Conservation (phyloP, 2,888 invertebrate genomes). For the Sesia apiformis region DNA sequence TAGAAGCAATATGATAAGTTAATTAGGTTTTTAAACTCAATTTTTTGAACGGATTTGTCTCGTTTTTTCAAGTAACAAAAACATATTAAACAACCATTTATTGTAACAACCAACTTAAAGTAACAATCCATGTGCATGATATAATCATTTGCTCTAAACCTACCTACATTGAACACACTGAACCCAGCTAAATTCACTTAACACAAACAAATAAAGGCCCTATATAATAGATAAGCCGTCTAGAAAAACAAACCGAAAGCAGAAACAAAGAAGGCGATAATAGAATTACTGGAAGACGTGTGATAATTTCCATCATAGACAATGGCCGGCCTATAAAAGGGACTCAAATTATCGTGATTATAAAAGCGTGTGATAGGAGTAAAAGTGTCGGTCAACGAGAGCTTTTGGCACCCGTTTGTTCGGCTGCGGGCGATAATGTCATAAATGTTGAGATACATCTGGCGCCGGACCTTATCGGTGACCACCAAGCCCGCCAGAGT, state of each 20-base stretch:
- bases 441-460: constrained; percentile 37
- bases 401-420: constrained; percentile 68
- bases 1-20: too few relatives aligned
- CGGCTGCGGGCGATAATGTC: constrained; percentile 23
- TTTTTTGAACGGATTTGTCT: too few relatives aligned
- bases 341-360: constrained; percentile 45
- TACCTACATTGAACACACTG: neutral
- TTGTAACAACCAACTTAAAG: too few relatives aligned
- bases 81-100: too few relatives aligned
- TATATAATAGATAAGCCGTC: constrained; percentile 19
- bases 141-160: too few relatives aligned
- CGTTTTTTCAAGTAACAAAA: too few relatives aligned
- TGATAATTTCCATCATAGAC: constrained; percentile 11
- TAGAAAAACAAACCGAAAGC: constrained; percentile 12
- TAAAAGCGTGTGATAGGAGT: constrained; percentile 54
- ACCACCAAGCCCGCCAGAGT: constrained; percentile 7
- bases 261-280: constrained; percentile 57
- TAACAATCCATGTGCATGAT: too few relatives aligned
- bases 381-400: constrained; percentile 59
- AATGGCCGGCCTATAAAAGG: constrained; percentile 12
- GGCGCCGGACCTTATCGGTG: constrained; percentile 46
- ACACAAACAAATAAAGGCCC: constrained; percentile 17
- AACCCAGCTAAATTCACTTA: constrained; percentile 1
- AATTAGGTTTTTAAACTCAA: too few relatives aligned
- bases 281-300: constrained; percentile 29